These are phyloP conservation scores for Neomorphus geoffroyi DNA, from an alignment of 2,797 vertebrate genomes.

Conservation along the genomic window DNA sequence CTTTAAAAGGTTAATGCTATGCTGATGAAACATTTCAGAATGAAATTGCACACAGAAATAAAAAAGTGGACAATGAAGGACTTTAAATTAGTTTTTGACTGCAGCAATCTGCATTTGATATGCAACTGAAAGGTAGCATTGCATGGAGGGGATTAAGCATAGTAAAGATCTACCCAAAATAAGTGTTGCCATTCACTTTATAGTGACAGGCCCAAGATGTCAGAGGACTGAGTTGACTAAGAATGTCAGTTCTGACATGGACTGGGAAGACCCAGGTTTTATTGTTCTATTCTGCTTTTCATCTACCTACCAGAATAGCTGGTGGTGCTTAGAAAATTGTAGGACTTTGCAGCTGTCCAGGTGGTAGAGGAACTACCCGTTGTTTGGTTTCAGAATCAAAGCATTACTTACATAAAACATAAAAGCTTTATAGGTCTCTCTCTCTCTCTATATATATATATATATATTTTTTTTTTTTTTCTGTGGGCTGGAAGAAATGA, in stretches of 20 bases:
- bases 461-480: background rate
- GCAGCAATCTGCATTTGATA: background rate
- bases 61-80: background rate
- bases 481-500: background rate
- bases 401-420: background rate
- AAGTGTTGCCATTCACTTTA: background rate
- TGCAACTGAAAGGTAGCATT: background rate
- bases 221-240: background rate
- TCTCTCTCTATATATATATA: fast-evolving
- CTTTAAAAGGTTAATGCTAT: background rate
- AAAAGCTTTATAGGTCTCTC: background rate
- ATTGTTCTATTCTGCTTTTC: background rate
- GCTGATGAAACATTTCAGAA: background rate
- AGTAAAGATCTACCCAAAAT: background rate
- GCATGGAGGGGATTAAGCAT: background rate
- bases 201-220: background rate
- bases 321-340: background rate
- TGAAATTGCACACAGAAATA: background rate
- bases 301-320: background rate
- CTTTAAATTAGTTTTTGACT: background rate
- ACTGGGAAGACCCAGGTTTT: background rate
- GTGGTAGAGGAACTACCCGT: background rate
- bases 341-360: background rate
- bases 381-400: background rate
- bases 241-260: background rate